Evolutionary conservation across 2,888 invertebrate genomes (phyloP).

Genomic region (Callosobruchus maculatus): DNA sequence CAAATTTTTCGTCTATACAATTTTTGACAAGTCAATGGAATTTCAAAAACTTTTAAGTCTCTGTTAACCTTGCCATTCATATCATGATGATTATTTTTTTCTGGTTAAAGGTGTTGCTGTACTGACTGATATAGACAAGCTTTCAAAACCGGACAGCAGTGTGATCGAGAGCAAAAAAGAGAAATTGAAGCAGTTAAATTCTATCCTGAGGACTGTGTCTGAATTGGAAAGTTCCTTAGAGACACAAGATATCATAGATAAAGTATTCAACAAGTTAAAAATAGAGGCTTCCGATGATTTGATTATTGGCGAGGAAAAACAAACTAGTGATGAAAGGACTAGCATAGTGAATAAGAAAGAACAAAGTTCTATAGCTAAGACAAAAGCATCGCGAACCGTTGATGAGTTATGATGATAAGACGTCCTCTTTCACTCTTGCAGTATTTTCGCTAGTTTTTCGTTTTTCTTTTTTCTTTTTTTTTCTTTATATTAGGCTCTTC

Average conservation of each 20-base stretch:
- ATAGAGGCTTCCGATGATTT: conserved; percentile 4
- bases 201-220: conserved; percentile 28
- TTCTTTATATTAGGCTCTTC: too few relatives aligned
- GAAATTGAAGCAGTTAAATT: conserved; percentile 25
- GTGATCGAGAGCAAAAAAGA: conserved; percentile 9
- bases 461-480: too few relatives aligned
- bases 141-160: conserved; percentile 13
- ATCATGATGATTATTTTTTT: not conserved
- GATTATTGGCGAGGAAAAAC: conserved; percentile 1
- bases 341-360: too few relatives aligned
- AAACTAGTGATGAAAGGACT: not conserved
- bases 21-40: too few relatives aligned
- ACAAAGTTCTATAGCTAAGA: too few relatives aligned
- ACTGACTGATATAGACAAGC: conserved; percentile 26
- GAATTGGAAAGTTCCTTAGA: conserved; percentile 21
- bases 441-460: too few relatives aligned
- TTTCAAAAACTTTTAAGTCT: too few relatives aligned
- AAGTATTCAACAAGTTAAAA: conserved; percentile 21
- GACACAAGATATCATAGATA: conserved; percentile 20
- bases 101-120: conserved; percentile 16
- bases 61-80: too few relatives aligned
- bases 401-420: conserved; percentile 29
- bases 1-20: too few relatives aligned
- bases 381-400: conserved; percentile 12
- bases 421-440: too few relatives aligned